phyloP scores from a whole-genome alignment of 2,113 vertebrate species.

The Uria aalge region DNA sequence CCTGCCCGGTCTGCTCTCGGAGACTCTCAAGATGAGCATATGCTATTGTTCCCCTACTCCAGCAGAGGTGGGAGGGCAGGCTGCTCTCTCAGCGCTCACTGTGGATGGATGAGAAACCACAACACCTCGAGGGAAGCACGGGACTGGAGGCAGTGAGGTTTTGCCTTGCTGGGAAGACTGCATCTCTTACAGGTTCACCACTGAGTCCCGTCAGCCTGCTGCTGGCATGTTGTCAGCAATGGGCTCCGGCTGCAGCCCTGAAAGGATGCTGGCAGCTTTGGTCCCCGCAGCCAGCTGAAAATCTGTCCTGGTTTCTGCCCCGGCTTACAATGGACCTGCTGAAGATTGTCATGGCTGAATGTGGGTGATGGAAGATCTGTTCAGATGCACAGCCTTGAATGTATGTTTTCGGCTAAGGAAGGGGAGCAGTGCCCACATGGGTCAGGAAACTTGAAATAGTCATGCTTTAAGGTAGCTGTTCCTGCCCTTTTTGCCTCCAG shows the following conservation, averaged over 20 bases:
- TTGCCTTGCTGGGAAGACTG: background rate
- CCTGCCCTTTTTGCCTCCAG: conserved; percentile 42
- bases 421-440: background rate
- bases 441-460: conserved; percentile 25
- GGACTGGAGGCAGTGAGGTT: background rate
- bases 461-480: conserved; percentile 25
- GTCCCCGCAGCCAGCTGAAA: background rate
- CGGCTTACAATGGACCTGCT: background rate
- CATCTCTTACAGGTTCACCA: background rate
- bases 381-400: background rate
- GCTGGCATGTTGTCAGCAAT: background rate
- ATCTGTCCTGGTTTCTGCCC: background rate
- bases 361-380: background rate
- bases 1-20: background rate
- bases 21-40: background rate
- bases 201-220: background rate
- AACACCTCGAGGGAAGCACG: background rate
- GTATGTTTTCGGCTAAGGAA: background rate
- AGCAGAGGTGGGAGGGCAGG: background rate
- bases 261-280: background rate
- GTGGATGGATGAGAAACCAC: background rate
- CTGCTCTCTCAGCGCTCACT: background rate
- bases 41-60: background rate
- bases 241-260: background rate
- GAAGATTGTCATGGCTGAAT: background rate